Base-by-base conservation (phyloP, 2,113 vertebrate species). In the Narcine bancroftii region DNA sequence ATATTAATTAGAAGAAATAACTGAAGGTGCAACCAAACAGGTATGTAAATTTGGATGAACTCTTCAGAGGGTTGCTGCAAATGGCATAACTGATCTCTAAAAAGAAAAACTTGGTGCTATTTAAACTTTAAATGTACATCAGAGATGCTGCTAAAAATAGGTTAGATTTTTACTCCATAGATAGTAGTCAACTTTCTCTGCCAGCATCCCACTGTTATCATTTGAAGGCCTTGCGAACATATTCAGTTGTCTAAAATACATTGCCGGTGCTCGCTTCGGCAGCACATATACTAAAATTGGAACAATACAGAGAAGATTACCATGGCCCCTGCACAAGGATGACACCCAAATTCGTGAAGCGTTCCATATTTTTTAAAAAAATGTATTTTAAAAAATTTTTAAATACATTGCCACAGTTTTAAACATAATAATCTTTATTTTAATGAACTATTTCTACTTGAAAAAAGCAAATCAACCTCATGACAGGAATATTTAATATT, bases 281-380 rank as follows among this genome's bases (percentile, higher is more conserved):
- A 85, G 81, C 81, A 60, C 50, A 56, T 85, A 85, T 85, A 85
- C 50, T 85, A 85, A 85, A 56, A 85, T 85, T 85, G 81, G 81
- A 85, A 56, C 47, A 29, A 85, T 85, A 85, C 50, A 85, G 81
- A 85, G 81, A 85, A 85, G 81, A 85, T 85, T 85, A 85, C 50
- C 81, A 85, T 85, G 50, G 81, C 81, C 81, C 81, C 81, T 85
- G 50, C 81, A 29, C 81, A 85, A 56, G 81, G 81, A 85, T 85
- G 50, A 85, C 81, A 85, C 81, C 50, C 81, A 85, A 85, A 85
- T 85, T 85, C 81, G 81, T 85, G 81, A 85, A 85, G 81, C 81
- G 81, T 85, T 85, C 81, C 81, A 85, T 85, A 85, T 85, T 85
- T 85, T 85, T n/a, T n/a, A n/a, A n/a, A n/a, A n/a, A n/a, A n/a